Conservation (phyloP, 2,888 invertebrate species). For the Pristionchus entomophagus region DNA sequence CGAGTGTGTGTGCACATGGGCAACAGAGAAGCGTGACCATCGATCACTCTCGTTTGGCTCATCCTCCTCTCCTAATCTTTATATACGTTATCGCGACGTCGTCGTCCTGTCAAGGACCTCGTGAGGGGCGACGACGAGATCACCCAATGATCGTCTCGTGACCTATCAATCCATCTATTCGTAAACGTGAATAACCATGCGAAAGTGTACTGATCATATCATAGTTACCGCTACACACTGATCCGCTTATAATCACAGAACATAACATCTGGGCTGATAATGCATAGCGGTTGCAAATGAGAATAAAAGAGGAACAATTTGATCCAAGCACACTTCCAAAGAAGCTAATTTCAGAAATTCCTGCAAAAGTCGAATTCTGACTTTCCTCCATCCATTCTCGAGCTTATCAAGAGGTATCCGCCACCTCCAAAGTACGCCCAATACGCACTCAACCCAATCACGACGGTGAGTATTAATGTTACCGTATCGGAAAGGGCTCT, state of each 20-base stretch:
- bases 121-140: neutral
- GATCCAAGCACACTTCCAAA: neutral
- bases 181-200: too few relatives aligned
- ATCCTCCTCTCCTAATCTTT: neutral
- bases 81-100: neutral
- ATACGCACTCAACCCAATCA: neutral
- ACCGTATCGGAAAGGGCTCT: too few relatives aligned
- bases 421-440: constrained; percentile 4
- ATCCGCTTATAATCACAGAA: too few relatives aligned
- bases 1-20: too few relatives aligned
- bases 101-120: neutral
- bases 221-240: too few relatives aligned
- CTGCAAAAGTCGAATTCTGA: constrained; percentile 19
- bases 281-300: too few relatives aligned
- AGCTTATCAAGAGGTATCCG: constrained; percentile 6
- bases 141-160: neutral
- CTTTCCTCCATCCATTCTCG: neutral
- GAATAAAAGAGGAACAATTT: neutral
- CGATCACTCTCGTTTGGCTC: neutral
- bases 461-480: neutral
- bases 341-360: neutral
- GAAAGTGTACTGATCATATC: too few relatives aligned
- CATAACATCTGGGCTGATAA: too few relatives aligned
- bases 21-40: neutral
- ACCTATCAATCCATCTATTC: neutral